Conservation (phyloP, 1,140 invertebrate genomes). For the Leptopilina clavipes region DNA sequence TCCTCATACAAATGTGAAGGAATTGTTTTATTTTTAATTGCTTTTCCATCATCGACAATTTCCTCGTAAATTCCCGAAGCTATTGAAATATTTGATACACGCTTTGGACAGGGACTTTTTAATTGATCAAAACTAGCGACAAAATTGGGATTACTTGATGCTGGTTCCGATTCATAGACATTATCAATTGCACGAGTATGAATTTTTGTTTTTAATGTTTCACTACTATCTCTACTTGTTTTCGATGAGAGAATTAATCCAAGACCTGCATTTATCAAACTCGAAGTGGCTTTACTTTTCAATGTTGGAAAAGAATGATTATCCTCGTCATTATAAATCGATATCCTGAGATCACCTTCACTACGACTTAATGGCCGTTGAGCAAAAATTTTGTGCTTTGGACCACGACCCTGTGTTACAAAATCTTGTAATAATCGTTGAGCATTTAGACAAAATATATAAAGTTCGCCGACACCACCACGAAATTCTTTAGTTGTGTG, state of each 20-base stretch:
- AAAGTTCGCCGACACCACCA: conserved; percentile 73
- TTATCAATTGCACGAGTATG: conserved; percentile 59
- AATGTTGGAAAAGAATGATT: conserved; percentile 52
- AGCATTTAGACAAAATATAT: conserved; percentile 74
- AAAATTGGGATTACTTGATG: conserved; percentile 44
- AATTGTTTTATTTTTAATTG: conserved; percentile 42
- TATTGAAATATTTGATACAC: conserved; percentile 73
- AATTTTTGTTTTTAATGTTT: conserved; percentile 46
- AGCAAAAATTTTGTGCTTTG: conserved; percentile 55
- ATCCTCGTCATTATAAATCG: conserved; percentile 45
- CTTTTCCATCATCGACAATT: conserved; percentile 67
- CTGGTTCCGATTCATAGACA: conserved; percentile 63
- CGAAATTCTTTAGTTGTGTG: conserved; percentile 75
- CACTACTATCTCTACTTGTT: conserved; percentile 57
- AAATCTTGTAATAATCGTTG: conserved; percentile 69
- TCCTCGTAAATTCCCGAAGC: conserved; percentile 77
- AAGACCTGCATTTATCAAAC: conserved; percentile 64
- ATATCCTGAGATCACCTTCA: conserved; percentile 72
- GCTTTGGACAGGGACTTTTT: conserved; percentile 59
- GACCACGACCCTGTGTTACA: conserved; percentile 70
- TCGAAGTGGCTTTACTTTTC: conserved; percentile 63
- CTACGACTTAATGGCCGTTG: conserved; percentile 73
- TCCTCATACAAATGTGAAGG: conserved; percentile 63
- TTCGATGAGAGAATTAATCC: conserved; percentile 60
- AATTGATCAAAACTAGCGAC: conserved; percentile 54